Evolutionary conservation across 2,888 invertebrate genomes (phyloP).

Genomic region (Latheticus oryzae): DNA sequence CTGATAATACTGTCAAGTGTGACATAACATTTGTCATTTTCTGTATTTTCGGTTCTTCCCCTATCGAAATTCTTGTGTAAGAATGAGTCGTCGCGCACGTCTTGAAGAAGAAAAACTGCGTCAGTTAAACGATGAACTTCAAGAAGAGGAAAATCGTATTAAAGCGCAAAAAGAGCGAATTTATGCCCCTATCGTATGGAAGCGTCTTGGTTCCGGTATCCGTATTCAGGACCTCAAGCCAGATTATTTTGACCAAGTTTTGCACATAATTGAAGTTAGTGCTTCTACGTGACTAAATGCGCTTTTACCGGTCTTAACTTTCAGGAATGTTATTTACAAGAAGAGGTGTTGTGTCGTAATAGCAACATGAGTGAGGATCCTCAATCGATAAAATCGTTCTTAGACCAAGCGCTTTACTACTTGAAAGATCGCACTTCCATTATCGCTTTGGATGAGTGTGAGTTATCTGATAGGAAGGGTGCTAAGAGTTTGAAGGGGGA

Average conservation of each 20-base stretch:
- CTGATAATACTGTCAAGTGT: too few species aligned
- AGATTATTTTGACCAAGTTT: conserved; percentile 51
- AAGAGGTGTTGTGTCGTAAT: conserved; percentile 60
- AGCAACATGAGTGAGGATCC: conserved; percentile 56
- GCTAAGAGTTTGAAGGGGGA: conserved; percentile 23
- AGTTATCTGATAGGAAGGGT: conserved; percentile 16
- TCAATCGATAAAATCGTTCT: conserved; percentile 55
- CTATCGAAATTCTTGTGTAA: background rate
- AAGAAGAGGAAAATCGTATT: conserved; percentile 58
- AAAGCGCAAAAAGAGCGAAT: conserved; percentile 50
- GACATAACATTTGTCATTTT: conserved; percentile 6
- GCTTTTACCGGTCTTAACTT: conserved; percentile 18
- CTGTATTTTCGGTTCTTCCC: too few species aligned
- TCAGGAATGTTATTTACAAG: conserved; percentile 34
- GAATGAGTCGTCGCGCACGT: conserved; percentile 60
- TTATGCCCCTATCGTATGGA: conserved; percentile 59
- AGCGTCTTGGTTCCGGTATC: conserved; percentile 54
- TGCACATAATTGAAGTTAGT: conserved; percentile 55
- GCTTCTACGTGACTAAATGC: conserved; percentile 16
- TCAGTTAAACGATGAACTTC: conserved; percentile 56
- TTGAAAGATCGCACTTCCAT: conserved; percentile 59
- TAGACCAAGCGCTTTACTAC: conserved; percentile 52
- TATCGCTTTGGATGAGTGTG: conserved; percentile 56
- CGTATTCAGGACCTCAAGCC: conserved; percentile 59
- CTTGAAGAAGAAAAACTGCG: conserved; percentile 55